Percentiles rank a stretch among this genome's conserved stretches.
Conservation (phyloP, 2,888 invertebrate genomes). For the Himalopsyche kuldschensis region DNA sequence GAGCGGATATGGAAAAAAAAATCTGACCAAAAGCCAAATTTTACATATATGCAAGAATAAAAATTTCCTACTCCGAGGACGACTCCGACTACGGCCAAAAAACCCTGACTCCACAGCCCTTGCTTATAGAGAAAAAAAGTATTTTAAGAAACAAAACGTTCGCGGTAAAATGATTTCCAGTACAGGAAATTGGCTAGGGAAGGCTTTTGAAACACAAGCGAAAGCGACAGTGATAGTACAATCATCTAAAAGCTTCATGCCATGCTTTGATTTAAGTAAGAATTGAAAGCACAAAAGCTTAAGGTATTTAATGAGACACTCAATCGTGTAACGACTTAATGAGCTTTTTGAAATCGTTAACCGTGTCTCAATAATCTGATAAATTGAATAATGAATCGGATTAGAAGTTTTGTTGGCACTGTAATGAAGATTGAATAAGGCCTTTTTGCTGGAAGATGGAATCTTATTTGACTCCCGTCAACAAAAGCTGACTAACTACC, state of each 20-base stretch:
- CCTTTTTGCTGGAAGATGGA: neutral
- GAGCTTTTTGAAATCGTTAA: neutral
- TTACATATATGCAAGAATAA: no score
- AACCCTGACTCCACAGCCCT: no score
- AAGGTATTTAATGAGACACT: neutral
- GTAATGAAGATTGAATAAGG: neutral
- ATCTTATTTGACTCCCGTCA: neutral
- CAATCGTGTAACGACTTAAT: neutral
- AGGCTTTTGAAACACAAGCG: neutral
- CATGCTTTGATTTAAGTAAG: neutral
- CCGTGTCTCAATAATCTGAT: slow-evolving; percentile 10
- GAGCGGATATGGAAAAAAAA: no score
- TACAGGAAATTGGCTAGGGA: neutral
- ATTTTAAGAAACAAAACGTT: no score
- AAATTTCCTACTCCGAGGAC: no score
- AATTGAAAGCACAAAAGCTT: neutral
- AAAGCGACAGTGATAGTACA: neutral
- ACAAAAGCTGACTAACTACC: neutral
- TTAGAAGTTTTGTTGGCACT: slow-evolving; percentile 1
- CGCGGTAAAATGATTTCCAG: neutral
- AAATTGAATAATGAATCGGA: slow-evolving; percentile 19
- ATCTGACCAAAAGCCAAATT: no score
- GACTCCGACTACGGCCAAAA: no score
- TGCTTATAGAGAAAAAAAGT: no score
- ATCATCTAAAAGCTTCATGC: neutral